Percentiles rank a stretch among this genome's conserved stretches.
These are phyloP conservation scores for Loriculus beryllinus DNA, from an alignment of 2,797 vertebrate genomes.

Conservation along the genomic window DNA sequence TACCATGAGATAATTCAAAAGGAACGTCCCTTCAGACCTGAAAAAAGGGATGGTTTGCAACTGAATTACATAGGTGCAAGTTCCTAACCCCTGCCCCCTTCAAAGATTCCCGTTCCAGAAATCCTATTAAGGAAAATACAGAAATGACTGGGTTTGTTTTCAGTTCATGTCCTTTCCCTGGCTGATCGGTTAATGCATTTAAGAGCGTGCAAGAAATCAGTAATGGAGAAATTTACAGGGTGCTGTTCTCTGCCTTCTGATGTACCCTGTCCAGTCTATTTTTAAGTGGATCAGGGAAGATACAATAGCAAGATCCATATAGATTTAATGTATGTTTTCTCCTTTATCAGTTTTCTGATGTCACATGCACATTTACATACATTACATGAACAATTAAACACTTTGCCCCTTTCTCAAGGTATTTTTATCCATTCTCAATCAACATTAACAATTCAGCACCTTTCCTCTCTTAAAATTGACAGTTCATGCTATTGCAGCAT, in stretches of 20 bases:
- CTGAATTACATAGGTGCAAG: neutral
- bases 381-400: neutral
- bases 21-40: neutral
- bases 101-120: neutral
- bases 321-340: neutral
- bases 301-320: neutral
- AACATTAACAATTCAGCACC: neutral
- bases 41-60: neutral
- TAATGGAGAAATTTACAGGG: fast-evolving
- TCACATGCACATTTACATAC: neutral
- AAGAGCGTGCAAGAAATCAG: neutral
- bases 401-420: neutral
- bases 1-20: fast-evolving
- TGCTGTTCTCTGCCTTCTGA: neutral
- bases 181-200: no score
- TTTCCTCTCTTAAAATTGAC: neutral
- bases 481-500: neutral
- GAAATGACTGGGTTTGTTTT: neutral
- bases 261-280: neutral
- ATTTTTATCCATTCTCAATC: neutral
- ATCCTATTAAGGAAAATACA: neutral
- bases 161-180: neutral
- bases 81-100: neutral
- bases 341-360: neutral
- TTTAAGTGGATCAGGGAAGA: neutral